Evolutionary conservation across 2,113 vertebrate species (phyloP).

Genomic region (Alethe castanea): DNA sequence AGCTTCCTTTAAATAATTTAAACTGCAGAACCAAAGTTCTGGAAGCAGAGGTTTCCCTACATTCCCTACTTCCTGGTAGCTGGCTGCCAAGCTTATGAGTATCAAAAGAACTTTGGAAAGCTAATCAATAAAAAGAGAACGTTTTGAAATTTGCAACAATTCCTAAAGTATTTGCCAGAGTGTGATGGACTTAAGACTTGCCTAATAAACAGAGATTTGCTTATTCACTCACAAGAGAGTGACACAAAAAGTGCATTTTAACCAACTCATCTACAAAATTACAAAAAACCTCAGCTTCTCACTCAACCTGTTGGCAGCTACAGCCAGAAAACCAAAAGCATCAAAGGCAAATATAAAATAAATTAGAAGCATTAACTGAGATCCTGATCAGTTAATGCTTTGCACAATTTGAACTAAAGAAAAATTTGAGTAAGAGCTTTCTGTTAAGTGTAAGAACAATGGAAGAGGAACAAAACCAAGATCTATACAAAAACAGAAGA

Average conservation of each 20-base stretch:
- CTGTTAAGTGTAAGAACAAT: background rate
- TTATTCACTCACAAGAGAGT: background rate
- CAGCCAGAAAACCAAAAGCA: background rate
- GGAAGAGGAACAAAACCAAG: background rate
- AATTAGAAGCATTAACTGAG: background rate
- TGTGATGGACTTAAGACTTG: background rate
- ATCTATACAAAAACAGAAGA: background rate
- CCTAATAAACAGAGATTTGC: background rate
- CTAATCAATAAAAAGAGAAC: background rate
- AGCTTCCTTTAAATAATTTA: background rate
- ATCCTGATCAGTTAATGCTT: background rate
- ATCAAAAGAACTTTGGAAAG: background rate
- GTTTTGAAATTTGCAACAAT: background rate
- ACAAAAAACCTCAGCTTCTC: background rate
- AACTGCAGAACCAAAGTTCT: background rate
- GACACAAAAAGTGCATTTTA: background rate
- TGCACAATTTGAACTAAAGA: background rate
- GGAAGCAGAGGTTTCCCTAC: background rate
- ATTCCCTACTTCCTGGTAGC: background rate
- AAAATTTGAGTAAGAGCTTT: background rate
- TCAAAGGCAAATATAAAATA: background rate
- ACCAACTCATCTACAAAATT: background rate
- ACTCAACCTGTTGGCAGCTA: background rate
- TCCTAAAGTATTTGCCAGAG: background rate
- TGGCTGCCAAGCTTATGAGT: background rate